These are phyloP conservation scores for Dendrolimus pini DNA, from an alignment of 2,888 invertebrate genomes.

Conservation along the genomic window DNA sequence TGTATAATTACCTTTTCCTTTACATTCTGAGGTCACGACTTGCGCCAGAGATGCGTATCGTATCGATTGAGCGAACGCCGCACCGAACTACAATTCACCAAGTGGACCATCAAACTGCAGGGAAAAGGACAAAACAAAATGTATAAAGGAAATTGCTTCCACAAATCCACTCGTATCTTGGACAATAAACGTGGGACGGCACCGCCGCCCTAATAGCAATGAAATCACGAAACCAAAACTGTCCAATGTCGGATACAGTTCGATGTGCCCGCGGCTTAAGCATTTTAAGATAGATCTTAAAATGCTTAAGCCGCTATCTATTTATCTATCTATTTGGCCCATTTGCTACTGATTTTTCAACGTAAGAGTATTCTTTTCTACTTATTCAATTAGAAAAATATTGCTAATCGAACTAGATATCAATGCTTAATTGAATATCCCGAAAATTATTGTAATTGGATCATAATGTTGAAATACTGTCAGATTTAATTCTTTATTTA, in stretches of 20 bases:
- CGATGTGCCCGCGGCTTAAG: slow-evolving; percentile 43
- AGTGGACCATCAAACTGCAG: slow-evolving; percentile 72
- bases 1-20: slow-evolving; percentile 62
- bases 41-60: slow-evolving; percentile 60
- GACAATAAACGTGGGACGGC: slow-evolving; percentile 72
- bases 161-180: slow-evolving; percentile 77
- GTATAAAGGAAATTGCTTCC: slow-evolving; percentile 77
- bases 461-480: not conserved
- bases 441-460: not conserved
- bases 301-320: no score
- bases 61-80: slow-evolving; percentile 55
- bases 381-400: not conserved
- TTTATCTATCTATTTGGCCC: slow-evolving; percentile 13
- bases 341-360: not conserved
- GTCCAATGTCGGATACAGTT: slow-evolving; percentile 51
- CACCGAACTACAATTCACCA: slow-evolving; percentile 63
- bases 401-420: not conserved
- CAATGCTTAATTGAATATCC: not conserved
- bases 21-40: slow-evolving; percentile 36
- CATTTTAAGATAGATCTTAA: slow-evolving; percentile 53
- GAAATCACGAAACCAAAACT: slow-evolving; percentile 76
- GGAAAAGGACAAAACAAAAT: slow-evolving; percentile 77
- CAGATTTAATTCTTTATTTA: no score
- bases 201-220: slow-evolving; percentile 73
- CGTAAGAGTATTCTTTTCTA: not conserved